Evolutionary conservation across 2,113 vertebrate genomes (phyloP).

Genomic region (Merops nubicus): DNA sequence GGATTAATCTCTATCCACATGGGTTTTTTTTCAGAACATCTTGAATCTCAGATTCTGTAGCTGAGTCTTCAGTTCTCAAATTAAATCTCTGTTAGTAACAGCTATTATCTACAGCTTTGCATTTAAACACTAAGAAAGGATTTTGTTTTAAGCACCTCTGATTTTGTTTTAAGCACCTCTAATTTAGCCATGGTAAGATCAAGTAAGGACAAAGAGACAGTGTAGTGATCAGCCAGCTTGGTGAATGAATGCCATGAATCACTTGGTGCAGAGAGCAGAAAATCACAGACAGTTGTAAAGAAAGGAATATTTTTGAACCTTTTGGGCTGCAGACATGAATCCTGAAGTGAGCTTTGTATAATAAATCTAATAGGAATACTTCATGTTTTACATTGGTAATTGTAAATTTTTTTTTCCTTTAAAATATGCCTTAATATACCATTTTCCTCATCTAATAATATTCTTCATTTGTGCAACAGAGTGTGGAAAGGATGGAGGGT

Average conservation of each 20-base stretch:
- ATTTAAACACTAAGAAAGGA: not conserved
- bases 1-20: not conserved
- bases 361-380: not conserved
- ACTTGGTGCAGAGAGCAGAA: not conserved
- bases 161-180: constrained; percentile 3
- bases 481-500: not conserved
- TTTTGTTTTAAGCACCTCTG: constrained; percentile 14
- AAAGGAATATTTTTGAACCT: not conserved
- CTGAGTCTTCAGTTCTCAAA: not conserved
- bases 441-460: not conserved
- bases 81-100: not conserved
- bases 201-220: not conserved
- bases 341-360: not conserved
- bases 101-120: constrained; percentile 1
- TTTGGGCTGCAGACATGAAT: not conserved
- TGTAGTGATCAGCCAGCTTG: not conserved
- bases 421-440: not conserved
- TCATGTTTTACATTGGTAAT: not conserved
- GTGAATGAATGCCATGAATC: not conserved
- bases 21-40: not conserved
- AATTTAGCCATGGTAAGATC: not conserved
- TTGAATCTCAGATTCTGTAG: not conserved
- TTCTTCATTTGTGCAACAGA: not conserved
- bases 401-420: not conserved
- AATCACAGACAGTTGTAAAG: not conserved